Conservation (phyloP, 1,140 invertebrate species). For the Eueides isabella region DNA sequence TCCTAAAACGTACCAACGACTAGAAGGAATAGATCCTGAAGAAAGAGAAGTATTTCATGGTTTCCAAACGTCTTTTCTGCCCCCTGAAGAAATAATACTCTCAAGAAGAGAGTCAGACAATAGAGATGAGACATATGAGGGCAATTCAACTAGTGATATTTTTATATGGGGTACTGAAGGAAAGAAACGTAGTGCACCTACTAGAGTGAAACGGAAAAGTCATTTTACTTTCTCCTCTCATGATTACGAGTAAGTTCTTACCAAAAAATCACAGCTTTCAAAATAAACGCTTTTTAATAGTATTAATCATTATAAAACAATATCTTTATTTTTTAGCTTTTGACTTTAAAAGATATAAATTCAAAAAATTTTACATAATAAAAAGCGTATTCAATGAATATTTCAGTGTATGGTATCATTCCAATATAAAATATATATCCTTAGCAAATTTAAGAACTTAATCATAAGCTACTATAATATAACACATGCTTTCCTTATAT, state of each 20-base stretch:
- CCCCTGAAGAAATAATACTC: slow-evolving; percentile 61
- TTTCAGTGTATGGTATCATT: not conserved
- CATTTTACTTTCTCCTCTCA: slow-evolving; percentile 56
- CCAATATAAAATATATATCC: not conserved
- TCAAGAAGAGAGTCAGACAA: slow-evolving; percentile 41
- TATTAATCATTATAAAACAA: not conserved
- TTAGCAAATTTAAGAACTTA: not conserved
- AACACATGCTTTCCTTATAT: not conserved
- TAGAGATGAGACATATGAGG: slow-evolving; percentile 49
- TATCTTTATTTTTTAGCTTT: not conserved
- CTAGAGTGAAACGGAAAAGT: slow-evolving; percentile 64
- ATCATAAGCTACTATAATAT: not conserved
- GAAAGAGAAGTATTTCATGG: slow-evolving; percentile 74
- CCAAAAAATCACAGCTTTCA: not conserved
- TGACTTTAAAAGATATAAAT: too few species aligned
- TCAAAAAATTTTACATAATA: too few species aligned
- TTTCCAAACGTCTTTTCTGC: slow-evolving; percentile 72
- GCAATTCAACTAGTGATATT: slow-evolving; percentile 56
- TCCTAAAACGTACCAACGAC: slow-evolving; percentile 61
- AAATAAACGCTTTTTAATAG: too few species aligned
- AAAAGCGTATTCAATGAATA: too few species aligned
- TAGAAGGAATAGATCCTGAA: slow-evolving; percentile 67
- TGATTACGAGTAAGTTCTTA: slow-evolving; percentile 59
- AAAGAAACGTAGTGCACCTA: slow-evolving; percentile 41
- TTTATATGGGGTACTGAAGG: slow-evolving; percentile 51